phyloP scores from a whole-genome alignment of 2,113 vertebrate species.

The Phalacrocorax carbo region DNA sequence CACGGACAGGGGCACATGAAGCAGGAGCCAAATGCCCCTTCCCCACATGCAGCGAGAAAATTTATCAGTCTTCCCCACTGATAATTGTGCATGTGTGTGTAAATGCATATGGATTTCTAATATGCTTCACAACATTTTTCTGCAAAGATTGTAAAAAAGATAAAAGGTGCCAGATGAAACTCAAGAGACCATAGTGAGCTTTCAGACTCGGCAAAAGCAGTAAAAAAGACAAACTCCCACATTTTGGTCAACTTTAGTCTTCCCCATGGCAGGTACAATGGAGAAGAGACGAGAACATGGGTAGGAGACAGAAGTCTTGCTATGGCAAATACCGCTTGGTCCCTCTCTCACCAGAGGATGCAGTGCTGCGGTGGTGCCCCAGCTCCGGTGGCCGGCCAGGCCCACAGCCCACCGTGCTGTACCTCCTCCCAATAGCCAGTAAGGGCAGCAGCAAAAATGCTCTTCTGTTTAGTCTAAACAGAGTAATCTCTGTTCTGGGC shows the following conservation, averaged over 20 bases:
- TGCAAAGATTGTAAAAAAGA: background rate
- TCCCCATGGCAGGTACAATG: background rate
- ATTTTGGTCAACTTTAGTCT: background rate
- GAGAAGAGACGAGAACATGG: background rate
- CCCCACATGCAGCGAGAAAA: background rate
- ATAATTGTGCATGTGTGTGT: no score
- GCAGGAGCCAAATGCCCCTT: fast-evolving
- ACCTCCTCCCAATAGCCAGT: background rate
- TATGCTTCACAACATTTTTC: background rate
- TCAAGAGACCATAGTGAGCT: background rate
- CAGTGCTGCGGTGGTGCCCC: background rate
- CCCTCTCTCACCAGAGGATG: background rate
- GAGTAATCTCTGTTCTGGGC: background rate
- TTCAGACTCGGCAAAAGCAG: background rate
- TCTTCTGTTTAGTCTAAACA: background rate
- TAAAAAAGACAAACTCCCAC: background rate
- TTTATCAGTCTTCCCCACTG: background rate
- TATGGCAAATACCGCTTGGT: background rate
- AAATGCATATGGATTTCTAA: background rate
- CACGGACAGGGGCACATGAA: background rate
- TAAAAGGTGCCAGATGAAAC: background rate
- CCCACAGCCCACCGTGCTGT: background rate
- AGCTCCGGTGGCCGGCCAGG: no score
- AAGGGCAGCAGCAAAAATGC: background rate
- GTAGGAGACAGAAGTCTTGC: background rate